phyloP scores from a whole-genome alignment of 2,797 vertebrate genomes.

The Sternotherus odoratus region DNA sequence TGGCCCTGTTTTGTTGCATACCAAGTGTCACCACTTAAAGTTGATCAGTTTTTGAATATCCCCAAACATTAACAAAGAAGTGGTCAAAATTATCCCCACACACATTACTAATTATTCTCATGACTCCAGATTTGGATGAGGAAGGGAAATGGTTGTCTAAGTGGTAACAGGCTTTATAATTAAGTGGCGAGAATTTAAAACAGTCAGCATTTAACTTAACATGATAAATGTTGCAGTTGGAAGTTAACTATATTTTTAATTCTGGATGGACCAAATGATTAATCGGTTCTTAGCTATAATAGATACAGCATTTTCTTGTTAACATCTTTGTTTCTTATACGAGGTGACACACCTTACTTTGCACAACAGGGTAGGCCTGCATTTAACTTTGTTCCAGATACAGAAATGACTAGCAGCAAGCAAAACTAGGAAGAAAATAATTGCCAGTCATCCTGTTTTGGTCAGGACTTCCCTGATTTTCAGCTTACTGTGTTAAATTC shows the following conservation, averaged over 20 bases:
- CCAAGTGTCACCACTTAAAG: neutral
- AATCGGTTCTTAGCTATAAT: neutral
- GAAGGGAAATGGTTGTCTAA: neutral
- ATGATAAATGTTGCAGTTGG: accelerated
- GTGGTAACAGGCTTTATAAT: neutral
- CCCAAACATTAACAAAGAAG: neutral
- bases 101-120: neutral
- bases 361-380: neutral
- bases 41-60: neutral
- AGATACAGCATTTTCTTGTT: neutral
- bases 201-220: neutral
- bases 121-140: neutral
- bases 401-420: slow-evolving; percentile 23
- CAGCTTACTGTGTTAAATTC: neutral
- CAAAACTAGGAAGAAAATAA: slow-evolving; percentile 19
- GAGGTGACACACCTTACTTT: slow-evolving; percentile 29
- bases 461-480: neutral
- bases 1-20: neutral
- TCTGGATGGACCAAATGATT: neutral
- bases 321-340: neutral
- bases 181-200: neutral
- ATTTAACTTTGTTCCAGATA: slow-evolving; percentile 56
- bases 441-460: slow-evolving; percentile 6
- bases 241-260: slow-evolving; percentile 1
- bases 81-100: neutral